phyloP scores from a whole-genome alignment of 2,113 vertebrate species.

The Cynoglossus semilaevis region DNA sequence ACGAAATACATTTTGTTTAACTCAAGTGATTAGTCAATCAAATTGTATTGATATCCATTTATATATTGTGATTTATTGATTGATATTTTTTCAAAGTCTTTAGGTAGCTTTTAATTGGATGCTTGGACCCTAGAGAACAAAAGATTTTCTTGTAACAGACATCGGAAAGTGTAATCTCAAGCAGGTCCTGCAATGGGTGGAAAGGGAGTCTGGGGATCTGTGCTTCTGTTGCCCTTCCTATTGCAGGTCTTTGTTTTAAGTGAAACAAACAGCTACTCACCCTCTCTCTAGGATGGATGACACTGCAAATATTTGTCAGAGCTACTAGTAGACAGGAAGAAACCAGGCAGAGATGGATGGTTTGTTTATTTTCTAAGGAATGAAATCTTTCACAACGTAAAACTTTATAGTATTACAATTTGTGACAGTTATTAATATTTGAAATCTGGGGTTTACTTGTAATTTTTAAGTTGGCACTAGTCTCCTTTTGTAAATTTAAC shows the following conservation, averaged over 20 bases:
- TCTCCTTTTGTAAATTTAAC: background rate
- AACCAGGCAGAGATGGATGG: slow-evolving; percentile 10
- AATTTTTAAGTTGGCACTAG: slow-evolving; percentile 7
- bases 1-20: too few relatives aligned
- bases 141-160: background rate
- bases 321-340: slow-evolving; percentile 2
- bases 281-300: slow-evolving; percentile 17
- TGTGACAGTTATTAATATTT: background rate
- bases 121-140: slow-evolving; percentile 3
- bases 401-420: background rate
- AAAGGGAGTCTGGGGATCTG: slow-evolving; percentile 29
- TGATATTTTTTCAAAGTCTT: slow-evolving; percentile 1
- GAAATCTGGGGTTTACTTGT: background rate
- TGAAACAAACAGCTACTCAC: slow-evolving; percentile 7
- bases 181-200: slow-evolving; percentile 14
- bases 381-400: background rate
- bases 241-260: slow-evolving; percentile 22
- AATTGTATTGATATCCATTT: too few relatives aligned
- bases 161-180: slow-evolving; percentile 6
- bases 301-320: slow-evolving; percentile 27
- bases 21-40: too few relatives aligned
- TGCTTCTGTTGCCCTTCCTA: slow-evolving; percentile 25
- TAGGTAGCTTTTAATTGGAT: slow-evolving; percentile 14
- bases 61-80: too few relatives aligned
- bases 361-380: slow-evolving; percentile 18